Percentiles rank a stretch among this genome's conserved stretches.
These are phyloP conservation scores for Tachuris rubrigastra DNA, from an alignment of 2,113 vertebrate genomes.

Conservation along the genomic window DNA sequence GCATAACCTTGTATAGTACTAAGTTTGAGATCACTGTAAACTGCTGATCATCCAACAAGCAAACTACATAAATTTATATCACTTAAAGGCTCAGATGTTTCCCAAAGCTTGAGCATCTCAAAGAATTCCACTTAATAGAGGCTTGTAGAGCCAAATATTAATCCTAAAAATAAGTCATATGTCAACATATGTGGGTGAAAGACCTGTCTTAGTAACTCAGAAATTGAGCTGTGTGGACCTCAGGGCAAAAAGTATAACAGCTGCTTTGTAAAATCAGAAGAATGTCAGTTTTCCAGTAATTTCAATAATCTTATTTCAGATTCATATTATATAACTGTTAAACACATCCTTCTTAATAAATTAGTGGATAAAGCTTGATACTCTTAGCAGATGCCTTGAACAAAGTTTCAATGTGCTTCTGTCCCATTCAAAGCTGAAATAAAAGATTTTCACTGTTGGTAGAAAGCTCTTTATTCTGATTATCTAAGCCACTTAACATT, in stretches of 20 bases:
- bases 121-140: background rate
- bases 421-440: background rate
- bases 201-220: background rate
- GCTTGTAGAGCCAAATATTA: background rate
- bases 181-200: background rate
- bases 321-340: background rate
- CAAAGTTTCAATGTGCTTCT: background rate
- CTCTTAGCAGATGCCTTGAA: background rate
- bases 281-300: background rate
- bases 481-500: background rate
- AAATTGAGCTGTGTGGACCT: background rate
- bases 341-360: background rate
- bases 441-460: background rate
- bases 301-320: background rate
- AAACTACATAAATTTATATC: background rate
- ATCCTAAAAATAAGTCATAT: background rate
- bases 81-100: background rate
- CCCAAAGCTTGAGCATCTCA: background rate
- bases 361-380: background rate
- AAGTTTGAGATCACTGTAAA: background rate
- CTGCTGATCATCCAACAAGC: background rate
- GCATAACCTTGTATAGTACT: background rate
- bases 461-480: background rate
- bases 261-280: background rate
- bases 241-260: background rate